Conservation (phyloP, 2,888 invertebrate species). For the Phaedon cochleariae region DNA sequence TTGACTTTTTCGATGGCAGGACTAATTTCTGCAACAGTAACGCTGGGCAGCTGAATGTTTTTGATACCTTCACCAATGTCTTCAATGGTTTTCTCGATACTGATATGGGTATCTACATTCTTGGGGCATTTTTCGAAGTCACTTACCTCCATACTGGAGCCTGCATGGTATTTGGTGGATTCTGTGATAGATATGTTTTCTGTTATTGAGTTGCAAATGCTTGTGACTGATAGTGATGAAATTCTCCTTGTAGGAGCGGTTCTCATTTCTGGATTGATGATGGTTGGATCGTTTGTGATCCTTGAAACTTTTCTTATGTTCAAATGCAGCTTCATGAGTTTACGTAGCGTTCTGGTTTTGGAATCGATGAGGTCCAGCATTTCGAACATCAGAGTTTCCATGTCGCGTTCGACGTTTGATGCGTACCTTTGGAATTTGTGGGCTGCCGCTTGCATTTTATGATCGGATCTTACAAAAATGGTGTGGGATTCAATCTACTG, state of each 20-base stretch:
- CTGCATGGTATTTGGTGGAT: not conserved
- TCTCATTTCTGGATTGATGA: not conserved
- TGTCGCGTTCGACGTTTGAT: conserved; percentile 36
- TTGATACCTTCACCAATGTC: not conserved
- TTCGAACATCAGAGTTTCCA: conserved; percentile 35
- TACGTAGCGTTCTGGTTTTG: conserved; percentile 36
- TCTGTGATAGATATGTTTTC: conserved; percentile 5
- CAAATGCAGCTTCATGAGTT: conserved; percentile 38
- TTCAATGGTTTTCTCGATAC: not conserved
- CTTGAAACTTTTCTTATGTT: conserved; percentile 31
- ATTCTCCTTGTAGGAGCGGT: not conserved
- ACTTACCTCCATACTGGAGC: not conserved
- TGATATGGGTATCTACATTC: no score
- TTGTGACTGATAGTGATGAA: conserved; percentile 1
- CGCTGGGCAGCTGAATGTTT: not conserved
- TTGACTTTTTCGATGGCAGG: not conserved
- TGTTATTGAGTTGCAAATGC: conserved; percentile 3
- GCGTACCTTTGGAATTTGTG: conserved; percentile 38
- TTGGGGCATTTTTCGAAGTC: not conserved
- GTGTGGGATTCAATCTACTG: conserved; percentile 1
- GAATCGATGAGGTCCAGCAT: conserved; percentile 40
- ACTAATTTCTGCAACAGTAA: not conserved
- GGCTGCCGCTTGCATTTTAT: conserved; percentile 29
- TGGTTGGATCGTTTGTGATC: not conserved
- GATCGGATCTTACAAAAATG: no score